Evolutionary conservation across 2,888 invertebrate genomes (phyloP), one percentile per base, ranked within the genome.

Genomic region (Orgyia antiqua): DNA sequence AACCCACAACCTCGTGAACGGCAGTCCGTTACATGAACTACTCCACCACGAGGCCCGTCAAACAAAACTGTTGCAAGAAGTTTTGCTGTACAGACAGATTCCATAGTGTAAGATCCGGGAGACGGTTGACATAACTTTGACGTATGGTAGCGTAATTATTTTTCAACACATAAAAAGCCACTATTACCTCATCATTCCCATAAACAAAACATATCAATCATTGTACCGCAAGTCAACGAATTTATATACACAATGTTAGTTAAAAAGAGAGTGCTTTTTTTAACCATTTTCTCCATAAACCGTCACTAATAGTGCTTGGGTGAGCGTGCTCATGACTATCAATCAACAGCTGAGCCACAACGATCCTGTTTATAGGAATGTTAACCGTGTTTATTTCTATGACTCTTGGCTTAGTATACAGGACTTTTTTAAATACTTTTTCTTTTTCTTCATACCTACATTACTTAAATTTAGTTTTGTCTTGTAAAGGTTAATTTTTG

Each of bases 331-430:
- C 72, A 67, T 68, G 67, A 55, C 61, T 72, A 79, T 82, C 70
- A 67, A 74, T 83, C 82, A 45, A 57, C 36, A 61, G 39, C 45
- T 52, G 63, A 59, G 64, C 64, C 61, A 65, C 67, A 59, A 74
- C 78, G 67, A 77, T 75, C 79, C 80, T 84, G 83, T 84, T 84
- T 84, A 83, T 80, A 78, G 68, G 72, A 75, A 77, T 78, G 77
- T 82, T 78, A 82, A 72, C 72, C 62, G 73, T 70, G 73, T 71
- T 77, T 83, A 82, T 82, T 80, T 79, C 73, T 59, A 73, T 45
- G 54, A 57, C 56, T 58, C 51, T 58, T 42, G 39, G 41, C 19
- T 29, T 36, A 31, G 38, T n/a, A 45, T 70, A 77, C 65, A 75
- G 72, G 71, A 3, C 10, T 23, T 23, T 23, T 23, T 21, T 21